phyloP scores from a whole-genome alignment of 2,797 vertebrate species.

The Centroberyx gerrardi region DNA sequence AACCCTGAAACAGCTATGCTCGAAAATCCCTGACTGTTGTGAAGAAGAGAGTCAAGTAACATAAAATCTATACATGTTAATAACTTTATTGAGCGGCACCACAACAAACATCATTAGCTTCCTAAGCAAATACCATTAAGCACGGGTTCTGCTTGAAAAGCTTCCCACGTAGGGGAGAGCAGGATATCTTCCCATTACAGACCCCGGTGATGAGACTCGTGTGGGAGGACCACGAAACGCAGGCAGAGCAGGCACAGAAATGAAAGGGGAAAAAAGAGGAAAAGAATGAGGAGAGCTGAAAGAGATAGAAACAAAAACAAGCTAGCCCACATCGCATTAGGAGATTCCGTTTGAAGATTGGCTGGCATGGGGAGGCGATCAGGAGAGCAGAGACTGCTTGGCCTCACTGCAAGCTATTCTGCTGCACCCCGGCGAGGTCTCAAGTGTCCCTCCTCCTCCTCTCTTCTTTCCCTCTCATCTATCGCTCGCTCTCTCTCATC shows the following conservation, averaged over 20 bases:
- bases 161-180: conserved; percentile 54
- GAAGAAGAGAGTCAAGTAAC: conserved; percentile 16
- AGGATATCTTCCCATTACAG: conserved; percentile 65
- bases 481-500: conserved; percentile 57
- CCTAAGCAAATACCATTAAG: conserved; percentile 58
- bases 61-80: conserved; percentile 68
- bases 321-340: conserved; percentile 60
- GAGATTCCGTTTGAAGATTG: conserved; percentile 78
- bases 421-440: conserved; percentile 57
- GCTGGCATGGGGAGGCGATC: conserved; percentile 70
- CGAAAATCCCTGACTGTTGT: conserved; percentile 26
- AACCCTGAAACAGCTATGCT: conserved; percentile 25
- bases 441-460: conserved; percentile 53
- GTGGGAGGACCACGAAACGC: conserved; percentile 61
- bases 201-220: conserved; percentile 62
- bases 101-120: conserved; percentile 69
- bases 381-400: conserved; percentile 61
- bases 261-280: conserved; percentile 31
- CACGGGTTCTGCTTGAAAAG: conserved; percentile 57
- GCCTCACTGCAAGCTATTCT: conserved; percentile 62
- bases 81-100: conserved; percentile 54
- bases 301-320: conserved; percentile 67
- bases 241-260: conserved; percentile 44
- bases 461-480: conserved; percentile 45
- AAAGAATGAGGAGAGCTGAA: conserved; percentile 20